Percentiles rank a stretch among this genome's conserved stretches.
Evolutionary conservation across 2,888 invertebrate genomes (phyloP).

Genomic region (Falcaria lacertinaria): DNA sequence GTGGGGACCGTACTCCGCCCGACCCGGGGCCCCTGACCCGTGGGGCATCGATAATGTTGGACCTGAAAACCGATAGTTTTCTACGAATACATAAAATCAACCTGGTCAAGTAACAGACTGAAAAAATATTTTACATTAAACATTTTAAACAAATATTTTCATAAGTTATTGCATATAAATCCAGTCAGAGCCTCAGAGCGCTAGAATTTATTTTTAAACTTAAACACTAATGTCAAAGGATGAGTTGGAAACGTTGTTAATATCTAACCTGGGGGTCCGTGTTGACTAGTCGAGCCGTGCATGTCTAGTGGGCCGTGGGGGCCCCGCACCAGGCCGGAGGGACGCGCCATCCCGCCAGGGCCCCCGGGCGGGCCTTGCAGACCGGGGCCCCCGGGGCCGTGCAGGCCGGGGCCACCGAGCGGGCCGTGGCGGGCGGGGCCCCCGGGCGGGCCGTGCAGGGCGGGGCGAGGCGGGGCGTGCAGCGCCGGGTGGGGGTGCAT

Average conservation of each 20-base stretch:
- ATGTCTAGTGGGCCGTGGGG: conserved; percentile 15
- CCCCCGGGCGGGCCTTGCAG: conserved; percentile 10
- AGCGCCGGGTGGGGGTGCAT: conserved; percentile 4
- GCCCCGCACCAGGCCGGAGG: conserved; percentile 19
- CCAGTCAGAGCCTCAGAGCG: no score
- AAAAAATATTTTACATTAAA: no score
- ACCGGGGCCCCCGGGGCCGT: conserved; percentile 12
- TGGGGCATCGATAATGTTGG: conserved; percentile 13
- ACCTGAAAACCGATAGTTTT: background rate
- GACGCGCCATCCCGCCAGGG: conserved; percentile 16
- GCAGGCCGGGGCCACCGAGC: conserved; percentile 6
- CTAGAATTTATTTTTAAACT: no score
- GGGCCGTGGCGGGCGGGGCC: conserved; percentile 8
- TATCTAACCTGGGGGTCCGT: conserved; percentile 11
- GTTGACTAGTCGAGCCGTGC: conserved; percentile 7
- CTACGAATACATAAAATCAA: no score
- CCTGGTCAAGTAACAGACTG: no score
- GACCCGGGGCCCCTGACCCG: conserved; percentile 12
- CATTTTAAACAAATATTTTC: no score
- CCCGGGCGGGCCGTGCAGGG: conserved; percentile 8
- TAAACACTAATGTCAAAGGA: no score
- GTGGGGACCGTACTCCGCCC: conserved; percentile 13
- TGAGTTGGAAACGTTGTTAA: no score
- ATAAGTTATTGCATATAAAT: no score
- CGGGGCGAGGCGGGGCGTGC: conserved; percentile 6